phyloP scores from a whole-genome alignment of 2,113 vertebrate species.

The Lanius collurio region DNA sequence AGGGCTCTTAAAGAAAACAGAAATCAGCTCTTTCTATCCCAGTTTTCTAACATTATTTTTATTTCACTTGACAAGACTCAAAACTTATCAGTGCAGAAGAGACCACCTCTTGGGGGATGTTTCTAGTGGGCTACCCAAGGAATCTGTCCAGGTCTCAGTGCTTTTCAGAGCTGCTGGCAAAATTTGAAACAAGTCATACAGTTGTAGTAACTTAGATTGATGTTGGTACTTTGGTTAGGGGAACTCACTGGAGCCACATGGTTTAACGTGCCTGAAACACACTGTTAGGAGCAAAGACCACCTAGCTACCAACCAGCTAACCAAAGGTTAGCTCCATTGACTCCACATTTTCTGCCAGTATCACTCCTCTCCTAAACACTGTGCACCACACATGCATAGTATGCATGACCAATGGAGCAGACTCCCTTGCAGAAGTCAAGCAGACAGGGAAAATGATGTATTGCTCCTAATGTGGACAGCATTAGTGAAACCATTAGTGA shows the following conservation, averaged over 20 bases:
- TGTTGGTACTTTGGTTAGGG: neutral
- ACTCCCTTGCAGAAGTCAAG: neutral
- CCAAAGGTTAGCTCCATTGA: neutral
- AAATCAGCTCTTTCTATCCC: neutral
- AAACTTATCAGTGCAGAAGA: neutral
- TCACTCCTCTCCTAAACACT: neutral
- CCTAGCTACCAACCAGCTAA: no score
- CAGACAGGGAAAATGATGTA: neutral
- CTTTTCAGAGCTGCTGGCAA: neutral
- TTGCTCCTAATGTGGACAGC: neutral
- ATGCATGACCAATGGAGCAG: neutral
- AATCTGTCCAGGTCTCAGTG: neutral
- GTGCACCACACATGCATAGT: rapidly evolving
- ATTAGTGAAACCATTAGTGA: neutral
- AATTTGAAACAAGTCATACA: neutral
- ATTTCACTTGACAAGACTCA: neutral
- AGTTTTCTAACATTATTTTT: neutral
- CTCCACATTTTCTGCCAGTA: neutral
- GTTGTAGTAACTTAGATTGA: neutral
- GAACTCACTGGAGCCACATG: neutral
- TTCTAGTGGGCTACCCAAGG: neutral
- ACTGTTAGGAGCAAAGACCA: neutral
- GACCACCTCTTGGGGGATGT: rapidly evolving
- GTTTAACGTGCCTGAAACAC: neutral
- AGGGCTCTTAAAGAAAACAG: neutral